A percentile compares a stretch with the other conserved stretches of the same genome.
Evolutionary conservation across 1,140 invertebrate species (phyloP).

Genomic region (Nautilus pompilius): DNA sequence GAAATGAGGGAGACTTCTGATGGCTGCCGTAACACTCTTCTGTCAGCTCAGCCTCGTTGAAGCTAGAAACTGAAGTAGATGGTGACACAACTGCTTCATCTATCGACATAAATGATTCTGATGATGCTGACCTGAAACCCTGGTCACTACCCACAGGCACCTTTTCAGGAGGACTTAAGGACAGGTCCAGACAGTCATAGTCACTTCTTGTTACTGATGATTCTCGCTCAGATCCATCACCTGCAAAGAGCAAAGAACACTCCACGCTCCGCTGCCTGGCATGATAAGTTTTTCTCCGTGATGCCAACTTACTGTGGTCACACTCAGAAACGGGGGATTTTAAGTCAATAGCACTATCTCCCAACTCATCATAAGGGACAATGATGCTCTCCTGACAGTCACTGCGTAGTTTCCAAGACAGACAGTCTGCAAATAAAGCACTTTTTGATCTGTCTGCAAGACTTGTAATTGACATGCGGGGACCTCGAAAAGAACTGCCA

Average conservation of each 20-base stretch:
- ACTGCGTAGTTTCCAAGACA: no score
- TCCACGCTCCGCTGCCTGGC: not conserved
- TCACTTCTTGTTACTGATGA: not conserved
- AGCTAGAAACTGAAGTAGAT: constrained; percentile 11
- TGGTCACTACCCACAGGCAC: not conserved
- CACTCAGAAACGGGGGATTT: not conserved
- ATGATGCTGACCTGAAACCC: constrained; percentile 15
- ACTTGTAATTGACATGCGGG: not conserved
- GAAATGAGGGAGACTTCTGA: no score
- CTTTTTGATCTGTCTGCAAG: constrained; percentile 6
- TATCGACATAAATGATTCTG: constrained; percentile 26
- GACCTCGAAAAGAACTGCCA: constrained; percentile 20
- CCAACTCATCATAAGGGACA: no score
- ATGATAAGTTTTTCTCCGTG: not conserved
- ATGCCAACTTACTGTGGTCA: not conserved
- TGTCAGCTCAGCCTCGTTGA: no score
- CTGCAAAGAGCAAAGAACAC: constrained; percentile 1
- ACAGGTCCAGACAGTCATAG: not conserved
- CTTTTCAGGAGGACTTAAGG: no score
- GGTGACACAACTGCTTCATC: constrained; percentile 18
- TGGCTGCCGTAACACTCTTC: no score
- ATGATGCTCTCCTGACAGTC: no score
- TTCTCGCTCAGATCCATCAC: not conserved
- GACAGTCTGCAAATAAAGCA: constrained; percentile 9
- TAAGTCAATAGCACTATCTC: not conserved